These are phyloP conservation scores for Microcebus murinus DNA, from an alignment of 2,113 vertebrate genomes.

Conservation along the genomic window DNA sequence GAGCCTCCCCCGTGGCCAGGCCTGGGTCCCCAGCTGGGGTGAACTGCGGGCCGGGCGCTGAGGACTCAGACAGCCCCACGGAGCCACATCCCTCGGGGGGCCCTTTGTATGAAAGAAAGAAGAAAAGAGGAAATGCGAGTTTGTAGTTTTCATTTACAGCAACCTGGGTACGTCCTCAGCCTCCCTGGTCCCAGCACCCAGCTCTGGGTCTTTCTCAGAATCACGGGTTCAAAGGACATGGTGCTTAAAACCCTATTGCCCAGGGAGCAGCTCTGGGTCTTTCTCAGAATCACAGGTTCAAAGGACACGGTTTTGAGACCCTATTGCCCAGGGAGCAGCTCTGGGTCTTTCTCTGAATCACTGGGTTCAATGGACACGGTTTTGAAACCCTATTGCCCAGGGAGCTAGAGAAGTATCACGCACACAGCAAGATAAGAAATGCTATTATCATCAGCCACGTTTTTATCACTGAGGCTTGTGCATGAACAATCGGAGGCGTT, in stretches of 20 bases:
- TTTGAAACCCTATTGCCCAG: background rate
- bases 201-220: background rate
- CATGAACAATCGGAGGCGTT: background rate
- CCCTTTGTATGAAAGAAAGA: background rate
- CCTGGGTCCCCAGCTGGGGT: background rate
- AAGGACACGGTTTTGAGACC: too few relatives aligned
- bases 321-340: too few relatives aligned
- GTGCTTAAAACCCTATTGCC: background rate
- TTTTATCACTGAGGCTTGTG: background rate
- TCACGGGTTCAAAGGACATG: background rate
- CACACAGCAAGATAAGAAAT: background rate
- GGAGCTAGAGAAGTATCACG: background rate
- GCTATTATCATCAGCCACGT: accelerated
- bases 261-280: too few relatives aligned
- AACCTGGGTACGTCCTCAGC: accelerated
- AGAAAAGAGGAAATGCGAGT: accelerated
- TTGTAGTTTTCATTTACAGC: accelerated
- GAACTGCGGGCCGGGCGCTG: background rate
- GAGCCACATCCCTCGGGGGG: background rate
- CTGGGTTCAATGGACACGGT: background rate
- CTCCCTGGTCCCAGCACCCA: accelerated
- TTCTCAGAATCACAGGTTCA: background rate
- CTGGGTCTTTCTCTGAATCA: background rate
- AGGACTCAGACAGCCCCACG: background rate
- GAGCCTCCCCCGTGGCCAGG: background rate